Evolutionary conservation across 2,113 vertebrate genomes (phyloP).

Genomic region (Bos taurus): DNA sequence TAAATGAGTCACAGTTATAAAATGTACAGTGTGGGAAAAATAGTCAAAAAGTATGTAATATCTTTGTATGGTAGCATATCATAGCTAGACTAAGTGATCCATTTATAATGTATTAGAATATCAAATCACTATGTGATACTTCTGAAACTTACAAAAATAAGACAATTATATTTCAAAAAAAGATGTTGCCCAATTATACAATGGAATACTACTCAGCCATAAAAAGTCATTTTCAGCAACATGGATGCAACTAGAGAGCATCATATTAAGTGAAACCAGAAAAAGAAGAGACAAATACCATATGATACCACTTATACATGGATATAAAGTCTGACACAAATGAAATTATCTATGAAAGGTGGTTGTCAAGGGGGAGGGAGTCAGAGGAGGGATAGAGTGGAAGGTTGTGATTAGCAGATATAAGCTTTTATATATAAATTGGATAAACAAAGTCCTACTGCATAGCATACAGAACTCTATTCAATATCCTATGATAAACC

Average conservation of each 20-base stretch:
- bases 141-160: neutral
- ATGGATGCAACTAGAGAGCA: neutral
- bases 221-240: neutral
- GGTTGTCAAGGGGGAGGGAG: neutral
- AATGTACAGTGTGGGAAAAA: neutral
- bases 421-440: neutral
- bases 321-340: neutral
- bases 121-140: neutral
- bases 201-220: neutral
- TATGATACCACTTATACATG: neutral
- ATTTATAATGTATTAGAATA: neutral
- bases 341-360: neutral
- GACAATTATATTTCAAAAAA: neutral
- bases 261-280: neutral
- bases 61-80: neutral
- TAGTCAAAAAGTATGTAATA: neutral
- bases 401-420: neutral
- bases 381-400: neutral
- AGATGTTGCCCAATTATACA: neutral
- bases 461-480: neutral
- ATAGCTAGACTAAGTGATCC: neutral
- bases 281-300: neutral
- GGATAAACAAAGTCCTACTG: neutral
- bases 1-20: neutral
- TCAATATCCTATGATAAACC: neutral